Percentiles rank a stretch among this genome's conserved stretches.
phyloP scores from a whole-genome alignment of 2,797 vertebrate genomes.

The Emydoidea blandingii region DNA sequence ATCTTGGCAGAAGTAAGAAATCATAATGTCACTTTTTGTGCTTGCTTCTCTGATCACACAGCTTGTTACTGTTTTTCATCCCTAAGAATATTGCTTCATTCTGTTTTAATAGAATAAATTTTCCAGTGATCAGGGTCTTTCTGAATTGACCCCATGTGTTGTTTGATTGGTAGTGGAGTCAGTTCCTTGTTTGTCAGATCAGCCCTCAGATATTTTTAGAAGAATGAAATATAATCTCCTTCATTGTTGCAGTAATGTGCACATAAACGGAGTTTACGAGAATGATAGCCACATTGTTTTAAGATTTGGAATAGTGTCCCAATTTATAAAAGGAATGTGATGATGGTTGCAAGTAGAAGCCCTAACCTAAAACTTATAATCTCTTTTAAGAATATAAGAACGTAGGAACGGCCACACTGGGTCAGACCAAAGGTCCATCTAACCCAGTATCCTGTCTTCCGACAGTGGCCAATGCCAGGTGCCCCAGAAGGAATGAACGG shows the following conservation, averaged over 20 bases:
- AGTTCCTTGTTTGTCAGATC: background rate
- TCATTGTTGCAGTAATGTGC: accelerated
- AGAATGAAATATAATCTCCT: background rate
- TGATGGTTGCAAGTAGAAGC: background rate
- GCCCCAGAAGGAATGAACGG: too few relatives aligned
- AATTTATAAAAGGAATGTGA: background rate
- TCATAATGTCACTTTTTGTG: background rate
- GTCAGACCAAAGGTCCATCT: too few relatives aligned
- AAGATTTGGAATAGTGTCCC: background rate
- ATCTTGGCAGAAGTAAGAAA: background rate
- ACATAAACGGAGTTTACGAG: background rate
- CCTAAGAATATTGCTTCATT: background rate
- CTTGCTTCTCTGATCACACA: background rate
- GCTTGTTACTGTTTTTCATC: background rate
- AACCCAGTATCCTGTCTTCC: too few relatives aligned
- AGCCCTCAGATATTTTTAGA: background rate
- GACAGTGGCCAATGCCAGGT: too few relatives aligned
- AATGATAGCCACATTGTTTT: background rate
- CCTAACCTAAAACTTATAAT: background rate
- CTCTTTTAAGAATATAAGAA: background rate
- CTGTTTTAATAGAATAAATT: background rate
- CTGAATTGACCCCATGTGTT: background rate
- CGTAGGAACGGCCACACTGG: too few relatives aligned
- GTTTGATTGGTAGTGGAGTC: background rate
- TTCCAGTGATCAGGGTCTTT: background rate